Conservation (phyloP, 2,113 vertebrate species). For the Prunella himalayana region DNA sequence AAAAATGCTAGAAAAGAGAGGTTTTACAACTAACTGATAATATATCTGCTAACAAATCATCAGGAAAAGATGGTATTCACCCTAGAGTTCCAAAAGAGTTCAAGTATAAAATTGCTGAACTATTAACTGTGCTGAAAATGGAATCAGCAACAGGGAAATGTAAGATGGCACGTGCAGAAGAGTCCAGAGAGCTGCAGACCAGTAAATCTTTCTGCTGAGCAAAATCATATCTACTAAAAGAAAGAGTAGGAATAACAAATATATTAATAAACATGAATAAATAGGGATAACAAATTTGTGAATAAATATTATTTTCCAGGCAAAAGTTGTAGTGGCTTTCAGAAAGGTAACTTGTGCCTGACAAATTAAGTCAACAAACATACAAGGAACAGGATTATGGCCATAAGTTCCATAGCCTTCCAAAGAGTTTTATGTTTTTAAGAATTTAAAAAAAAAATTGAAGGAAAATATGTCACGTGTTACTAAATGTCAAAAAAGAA, state of each 20-base stretch:
- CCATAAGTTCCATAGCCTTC: background rate
- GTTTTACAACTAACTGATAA: background rate
- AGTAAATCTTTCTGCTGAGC: background rate
- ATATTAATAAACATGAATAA: background rate
- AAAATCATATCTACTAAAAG: background rate
- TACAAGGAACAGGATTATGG: background rate
- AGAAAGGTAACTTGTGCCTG: background rate
- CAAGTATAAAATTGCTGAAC: background rate
- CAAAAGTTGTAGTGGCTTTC: background rate
- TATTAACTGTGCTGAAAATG: background rate
- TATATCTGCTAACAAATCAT: background rate
- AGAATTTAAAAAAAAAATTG: background rate
- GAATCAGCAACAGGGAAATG: background rate
- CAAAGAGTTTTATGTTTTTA: background rate
- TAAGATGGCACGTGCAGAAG: background rate
- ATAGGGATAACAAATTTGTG: background rate
- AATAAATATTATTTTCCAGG: background rate
- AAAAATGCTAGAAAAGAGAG: background rate
- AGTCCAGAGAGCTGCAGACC: background rate
- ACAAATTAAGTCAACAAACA: background rate
- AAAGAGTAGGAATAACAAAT: background rate
- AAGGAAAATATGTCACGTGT: rapidly evolving
- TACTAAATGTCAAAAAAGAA: background rate
- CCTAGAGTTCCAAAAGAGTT: background rate
- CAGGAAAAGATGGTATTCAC: background rate